Conservation (phyloP, 2,888 invertebrate species). For the Apamea epomidion region DNA sequence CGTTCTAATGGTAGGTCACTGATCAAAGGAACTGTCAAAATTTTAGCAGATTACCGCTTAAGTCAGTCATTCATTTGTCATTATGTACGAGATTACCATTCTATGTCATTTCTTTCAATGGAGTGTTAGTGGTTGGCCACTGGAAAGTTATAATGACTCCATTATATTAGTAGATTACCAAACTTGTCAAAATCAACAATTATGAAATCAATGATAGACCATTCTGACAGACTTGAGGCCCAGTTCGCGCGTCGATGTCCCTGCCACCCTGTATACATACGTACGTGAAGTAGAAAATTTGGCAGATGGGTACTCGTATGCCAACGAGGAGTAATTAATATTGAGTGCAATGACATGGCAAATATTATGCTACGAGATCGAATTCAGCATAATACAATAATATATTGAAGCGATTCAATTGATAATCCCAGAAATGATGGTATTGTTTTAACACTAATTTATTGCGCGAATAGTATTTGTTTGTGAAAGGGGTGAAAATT, state of each 20-base stretch:
- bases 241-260: not conserved
- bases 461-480: not conserved
- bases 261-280: not conserved
- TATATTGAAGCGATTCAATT: not conserved
- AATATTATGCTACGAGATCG: constrained; percentile 25
- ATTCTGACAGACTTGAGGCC: too few relatives aligned
- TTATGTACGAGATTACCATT: too few relatives aligned
- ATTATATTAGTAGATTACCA: too few relatives aligned
- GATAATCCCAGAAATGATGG: not conserved
- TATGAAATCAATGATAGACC: too few relatives aligned
- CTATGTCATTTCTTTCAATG: too few relatives aligned
- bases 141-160: too few relatives aligned
- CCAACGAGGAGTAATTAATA: constrained; percentile 20
- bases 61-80: too few relatives aligned
- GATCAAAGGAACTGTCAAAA: too few relatives aligned
- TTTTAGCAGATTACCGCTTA: too few relatives aligned
- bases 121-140: too few relatives aligned
- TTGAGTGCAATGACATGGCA: constrained; percentile 21
- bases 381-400: constrained; percentile 15
- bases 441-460: constrained; percentile 1
- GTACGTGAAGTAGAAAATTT: not conserved
- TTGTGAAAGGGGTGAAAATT: not conserved
- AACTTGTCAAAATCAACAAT: too few relatives aligned
- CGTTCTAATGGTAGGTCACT: too few relatives aligned
- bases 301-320: not conserved